phyloP scores from a whole-genome alignment of 2,888 invertebrate genomes.

The Caenorhabditis sp. region DNA sequence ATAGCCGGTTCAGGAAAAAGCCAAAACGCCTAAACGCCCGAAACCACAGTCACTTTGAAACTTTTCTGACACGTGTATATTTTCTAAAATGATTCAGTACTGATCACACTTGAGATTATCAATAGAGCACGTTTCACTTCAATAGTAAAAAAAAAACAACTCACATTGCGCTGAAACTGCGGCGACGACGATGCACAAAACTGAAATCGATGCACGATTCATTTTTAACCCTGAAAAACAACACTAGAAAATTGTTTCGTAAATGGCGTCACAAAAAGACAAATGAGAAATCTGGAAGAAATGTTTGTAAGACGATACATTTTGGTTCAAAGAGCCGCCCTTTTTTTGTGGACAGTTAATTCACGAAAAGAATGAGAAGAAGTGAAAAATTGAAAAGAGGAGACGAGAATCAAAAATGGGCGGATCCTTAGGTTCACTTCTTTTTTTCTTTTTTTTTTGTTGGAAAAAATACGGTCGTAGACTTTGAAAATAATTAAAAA shows the following conservation, averaged over 20 bases:
- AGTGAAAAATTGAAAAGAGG: not conserved
- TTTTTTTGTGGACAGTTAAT: too few relatives aligned
- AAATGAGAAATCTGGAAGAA: not conserved
- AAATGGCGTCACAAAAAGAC: not conserved
- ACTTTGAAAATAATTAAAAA: too few relatives aligned
- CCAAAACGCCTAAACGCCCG: too few relatives aligned
- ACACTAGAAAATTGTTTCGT: not conserved
- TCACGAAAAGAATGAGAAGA: too few relatives aligned
- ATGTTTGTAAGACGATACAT: not conserved
- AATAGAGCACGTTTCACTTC: too few relatives aligned
- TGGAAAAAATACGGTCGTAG: too few relatives aligned
- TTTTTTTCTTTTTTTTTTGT: constrained; percentile 2
- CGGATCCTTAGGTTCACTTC: constrained; percentile 8
- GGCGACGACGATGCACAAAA: constrained; percentile 27
- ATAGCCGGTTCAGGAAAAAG: too few relatives aligned
- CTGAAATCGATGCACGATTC: constrained; percentile 21
- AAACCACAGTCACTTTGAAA: too few relatives aligned
- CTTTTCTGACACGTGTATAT: too few relatives aligned
- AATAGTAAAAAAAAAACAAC: not conserved
- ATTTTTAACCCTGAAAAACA: constrained; percentile 24
- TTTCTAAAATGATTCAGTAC: too few relatives aligned
- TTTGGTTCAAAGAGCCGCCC: not conserved
- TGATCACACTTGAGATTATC: too few relatives aligned
- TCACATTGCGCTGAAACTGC: constrained; percentile 27
- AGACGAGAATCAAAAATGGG: not conserved